phyloP scores from a whole-genome alignment of 2,888 invertebrate genomes.

The Pyrocoelia pectoralis region DNA sequence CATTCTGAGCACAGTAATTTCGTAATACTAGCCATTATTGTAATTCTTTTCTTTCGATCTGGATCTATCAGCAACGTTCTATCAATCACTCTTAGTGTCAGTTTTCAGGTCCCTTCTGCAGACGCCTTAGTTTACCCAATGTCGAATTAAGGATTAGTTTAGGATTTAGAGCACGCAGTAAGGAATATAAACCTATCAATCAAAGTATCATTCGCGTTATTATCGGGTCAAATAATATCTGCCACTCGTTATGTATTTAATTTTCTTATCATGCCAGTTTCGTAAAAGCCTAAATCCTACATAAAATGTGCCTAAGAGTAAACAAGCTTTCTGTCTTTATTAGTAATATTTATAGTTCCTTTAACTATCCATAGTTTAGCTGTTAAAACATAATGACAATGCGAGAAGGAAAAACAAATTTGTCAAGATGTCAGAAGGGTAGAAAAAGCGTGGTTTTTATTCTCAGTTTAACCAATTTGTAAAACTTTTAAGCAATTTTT shows the following conservation, averaged over 20 bases:
- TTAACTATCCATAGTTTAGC: neutral
- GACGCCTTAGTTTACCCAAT: conserved; percentile 42
- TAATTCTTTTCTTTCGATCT: conserved; percentile 53
- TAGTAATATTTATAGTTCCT: neutral
- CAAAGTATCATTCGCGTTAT: conserved; percentile 49
- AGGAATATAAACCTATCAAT: conserved; percentile 59
- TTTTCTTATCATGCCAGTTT: neutral
- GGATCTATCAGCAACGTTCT: conserved; percentile 49
- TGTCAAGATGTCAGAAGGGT: conserved; percentile 52
- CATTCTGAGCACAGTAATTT: conserved; percentile 41
- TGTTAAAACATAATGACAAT: conserved; percentile 37
- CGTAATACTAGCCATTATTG: conserved; percentile 55
- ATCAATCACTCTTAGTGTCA: conserved; percentile 61
- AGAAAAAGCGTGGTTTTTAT: conserved; percentile 44
- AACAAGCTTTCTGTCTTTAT: neutral
- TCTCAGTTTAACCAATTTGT: conserved; percentile 47
- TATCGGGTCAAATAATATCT: conserved; percentile 38
- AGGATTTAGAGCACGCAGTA: conserved; percentile 50
- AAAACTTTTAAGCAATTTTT: conserved; percentile 51
- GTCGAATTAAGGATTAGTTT: conserved; percentile 50
- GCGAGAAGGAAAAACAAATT: conserved; percentile 52
- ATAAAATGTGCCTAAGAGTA: neutral
- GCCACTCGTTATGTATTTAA: conserved; percentile 12
- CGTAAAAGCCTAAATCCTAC: too few relatives aligned
- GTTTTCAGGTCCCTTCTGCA: conserved; percentile 44